Base-by-base conservation (phyloP, 2,113 vertebrate genomes). In the Turnix velox region DNA sequence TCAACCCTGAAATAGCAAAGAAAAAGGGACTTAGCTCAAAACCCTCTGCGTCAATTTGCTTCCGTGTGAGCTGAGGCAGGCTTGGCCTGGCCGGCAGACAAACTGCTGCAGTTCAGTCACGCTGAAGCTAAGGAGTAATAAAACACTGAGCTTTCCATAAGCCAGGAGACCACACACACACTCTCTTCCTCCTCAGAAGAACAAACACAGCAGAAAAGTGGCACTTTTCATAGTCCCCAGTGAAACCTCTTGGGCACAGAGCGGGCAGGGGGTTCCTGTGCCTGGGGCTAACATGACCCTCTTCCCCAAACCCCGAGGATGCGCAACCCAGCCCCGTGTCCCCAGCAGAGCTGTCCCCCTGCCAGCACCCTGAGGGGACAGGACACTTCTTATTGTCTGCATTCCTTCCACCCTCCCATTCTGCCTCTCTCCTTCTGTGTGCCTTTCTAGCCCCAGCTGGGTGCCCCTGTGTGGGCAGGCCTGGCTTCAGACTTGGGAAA, bases 111-210 rank as follows among this genome's bases (percentile, higher is more conserved):
- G 9, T 88, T 94, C 46, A 55, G 67, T 62, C 83, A 42, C 3
- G 9, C 73, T 74, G 19, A 81, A 91, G 82, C 76, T 71, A 35
- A 87, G 82, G 49, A 84, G 79, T 85, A 92, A 59, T 91, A 90
- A 92, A 95, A 90, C 0, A 23, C 90, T 18, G 43, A 77, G 67
- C 0, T 0, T 58, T 94, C 82, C 68, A 7, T 68, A 65, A 79
- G 51, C 82, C 43, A 20, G 74, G 68, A 77, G 92, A 92, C 84
- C 87, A 92, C 93, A 92, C 93, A 92, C 84, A 92, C 30, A 0
- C 52, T 20, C 58, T 69, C 23, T 46, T 81, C 51, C 67, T 87
- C 48, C 57, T 48, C 54, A 40, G 87, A 10, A 30, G 80, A 81
- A 46, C 57, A 78, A 91, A 72, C 37, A 18, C 57, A 83, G 73